Conservation (phyloP, 2,888 invertebrate species). For the Volucella zonaria region DNA sequence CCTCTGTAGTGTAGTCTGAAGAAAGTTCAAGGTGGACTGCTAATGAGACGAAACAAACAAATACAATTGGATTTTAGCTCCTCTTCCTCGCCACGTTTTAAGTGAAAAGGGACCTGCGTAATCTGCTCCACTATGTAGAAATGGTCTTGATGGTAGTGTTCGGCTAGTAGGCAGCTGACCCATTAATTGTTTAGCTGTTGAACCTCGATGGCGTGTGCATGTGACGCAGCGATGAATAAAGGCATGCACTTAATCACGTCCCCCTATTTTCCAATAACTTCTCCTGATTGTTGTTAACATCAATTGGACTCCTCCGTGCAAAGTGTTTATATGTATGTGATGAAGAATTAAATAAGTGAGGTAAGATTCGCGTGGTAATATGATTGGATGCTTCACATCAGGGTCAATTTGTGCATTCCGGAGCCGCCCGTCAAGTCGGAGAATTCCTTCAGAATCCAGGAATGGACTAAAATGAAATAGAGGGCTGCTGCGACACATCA, state of each 20-base stretch:
- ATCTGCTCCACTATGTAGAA: conserved; percentile 26
- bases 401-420: conserved; percentile 22
- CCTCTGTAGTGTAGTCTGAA: neutral
- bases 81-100: conserved; percentile 23
- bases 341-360: conserved; percentile 27
- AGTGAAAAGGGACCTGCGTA: conserved; percentile 26
- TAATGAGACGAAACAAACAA: conserved; percentile 4
- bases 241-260: neutral
- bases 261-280: conserved; percentile 23
- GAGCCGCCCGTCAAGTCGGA: conserved; percentile 1
- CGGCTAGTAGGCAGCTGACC: conserved; percentile 31
- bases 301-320: conserved; percentile 21
- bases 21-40: conserved; percentile 13
- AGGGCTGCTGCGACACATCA: conserved; percentile 14
- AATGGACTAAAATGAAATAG: conserved; percentile 40
- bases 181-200: conserved; percentile 36
- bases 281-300: conserved; percentile 30
- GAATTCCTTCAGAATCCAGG: conserved; percentile 33
- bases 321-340: conserved; percentile 13
- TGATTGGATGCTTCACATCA: conserved; percentile 44
- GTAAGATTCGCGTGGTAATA: conserved; percentile 34
- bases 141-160: conserved; percentile 21
- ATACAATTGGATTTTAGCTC: neutral
- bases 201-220: conserved; percentile 17
- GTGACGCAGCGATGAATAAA: conserved; percentile 13